Evolutionary conservation across 2,113 vertebrate species (phyloP), one percentile per base, ranked within the genome.

Genomic region (Antechinus stuartii): DNA sequence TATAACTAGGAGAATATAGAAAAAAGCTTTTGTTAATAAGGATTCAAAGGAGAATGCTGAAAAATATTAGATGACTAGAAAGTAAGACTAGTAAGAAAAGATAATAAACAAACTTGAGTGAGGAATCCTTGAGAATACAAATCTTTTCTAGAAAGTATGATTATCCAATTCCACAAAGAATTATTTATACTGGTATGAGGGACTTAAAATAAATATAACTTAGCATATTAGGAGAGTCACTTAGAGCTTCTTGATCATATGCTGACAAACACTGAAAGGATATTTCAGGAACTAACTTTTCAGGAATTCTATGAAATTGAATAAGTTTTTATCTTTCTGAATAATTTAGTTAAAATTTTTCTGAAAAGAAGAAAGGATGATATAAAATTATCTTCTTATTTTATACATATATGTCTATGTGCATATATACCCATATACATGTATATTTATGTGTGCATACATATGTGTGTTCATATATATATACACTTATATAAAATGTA

Each of bases 191-290:
- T n/a, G 30, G 12, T 68, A 35, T 68, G 30, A 68, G 26, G 11
- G 11, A 68, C 61, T 76, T n/a, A 5, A 6, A 16, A 4, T n/a
- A 76, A 35, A 76, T 76, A 76, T 16, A 76, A 19, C 16, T 76
- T n/a, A 68, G 27, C 12, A 68, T 76, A 2, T 76, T n/a, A 76
- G 35, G 94, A 90, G 52, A 35, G 61, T 42, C n/a, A 49, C 52
- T 57, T 26, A 54, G 11, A 91, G 9, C 49, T 95, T 92, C 46
- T 76, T 25, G 49, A 94, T 76, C 30, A 90, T 92, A 93, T 92
- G 93, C 94, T 92, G 35, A 76, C 68, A 76, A 76, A 76, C 35
- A 76, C 1, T 22, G 14, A 76, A 76, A 76, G 68, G 2, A 76
- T 76, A 2, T 76, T n/a, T 76, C 61, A 76, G 35, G 61, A 76